Conservation (phyloP, 2,113 vertebrate genomes). For the Calidris pygmaea region DNA sequence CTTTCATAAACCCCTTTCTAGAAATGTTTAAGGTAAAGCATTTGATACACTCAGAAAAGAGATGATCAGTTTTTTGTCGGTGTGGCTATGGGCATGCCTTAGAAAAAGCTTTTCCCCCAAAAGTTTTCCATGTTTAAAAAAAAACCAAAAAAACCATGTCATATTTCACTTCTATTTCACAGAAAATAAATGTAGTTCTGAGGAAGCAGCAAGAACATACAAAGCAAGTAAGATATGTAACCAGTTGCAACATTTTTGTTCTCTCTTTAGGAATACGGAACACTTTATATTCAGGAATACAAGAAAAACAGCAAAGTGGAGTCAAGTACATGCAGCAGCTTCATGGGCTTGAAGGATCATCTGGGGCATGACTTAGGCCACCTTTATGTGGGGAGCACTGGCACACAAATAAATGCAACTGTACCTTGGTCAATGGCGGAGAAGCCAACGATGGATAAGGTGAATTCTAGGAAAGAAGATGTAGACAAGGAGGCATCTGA, state of each 20-base stretch:
- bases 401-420: constrained; percentile 84
- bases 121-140: not conserved
- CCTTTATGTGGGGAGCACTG: constrained; percentile 85
- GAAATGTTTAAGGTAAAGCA: not conserved
- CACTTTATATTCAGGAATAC: constrained; percentile 80
- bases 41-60: not conserved
- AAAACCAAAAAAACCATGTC: not conserved
- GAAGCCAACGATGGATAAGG: constrained; percentile 84
- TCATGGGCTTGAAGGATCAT: constrained; percentile 98
- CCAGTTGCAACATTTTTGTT: constrained; percentile 53
- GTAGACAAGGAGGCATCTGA: constrained; percentile 74
- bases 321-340: constrained; percentile 86
- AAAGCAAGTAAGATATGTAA: constrained; percentile 6
- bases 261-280: constrained; percentile 79
- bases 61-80: not conserved
- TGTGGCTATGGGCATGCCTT: not conserved
- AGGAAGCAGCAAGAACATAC: not conserved
- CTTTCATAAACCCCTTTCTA: not conserved
- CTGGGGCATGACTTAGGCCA: constrained; percentile 86
- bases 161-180: too few species aligned
- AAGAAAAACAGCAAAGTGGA: constrained; percentile 79
- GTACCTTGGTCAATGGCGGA: constrained; percentile 78
- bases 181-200: not conserved
- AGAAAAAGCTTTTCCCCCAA: not conserved
- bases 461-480: constrained; percentile 76